A percentile compares a stretch with the other conserved stretches of the same genome.
Evolutionary conservation across 2,888 invertebrate species (phyloP).

Genomic region (Acleris literana): DNA sequence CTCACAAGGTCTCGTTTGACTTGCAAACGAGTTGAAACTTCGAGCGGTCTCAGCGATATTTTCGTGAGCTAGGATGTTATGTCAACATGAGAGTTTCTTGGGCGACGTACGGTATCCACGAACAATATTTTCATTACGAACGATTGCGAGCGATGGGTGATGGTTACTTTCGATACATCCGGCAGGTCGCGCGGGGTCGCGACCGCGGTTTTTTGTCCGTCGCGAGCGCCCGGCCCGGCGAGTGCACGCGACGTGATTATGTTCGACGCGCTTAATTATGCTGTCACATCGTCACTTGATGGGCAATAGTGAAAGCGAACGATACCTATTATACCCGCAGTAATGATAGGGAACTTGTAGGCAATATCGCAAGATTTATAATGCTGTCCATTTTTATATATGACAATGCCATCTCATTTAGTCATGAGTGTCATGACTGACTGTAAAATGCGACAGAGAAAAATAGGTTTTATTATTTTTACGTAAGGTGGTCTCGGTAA

Average conservation of each 20-base stretch:
- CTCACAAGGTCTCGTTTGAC: no score
- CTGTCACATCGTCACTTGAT: conserved; percentile 80
- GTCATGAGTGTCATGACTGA: conserved; percentile 28
- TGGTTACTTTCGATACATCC: conserved; percentile 79
- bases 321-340: conserved; percentile 60
- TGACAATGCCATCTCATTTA: conserved; percentile 31
- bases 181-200: conserved; percentile 75
- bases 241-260: conserved; percentile 74
- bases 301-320: conserved; percentile 78
- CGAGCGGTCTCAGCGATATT: no score
- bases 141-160: conserved; percentile 59
- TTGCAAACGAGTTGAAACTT: no score
- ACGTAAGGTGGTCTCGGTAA: neutral
- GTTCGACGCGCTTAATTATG: conserved; percentile 80
- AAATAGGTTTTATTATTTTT: conserved; percentile 4
- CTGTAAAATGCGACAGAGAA: conserved; percentile 18
- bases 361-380: conserved; percentile 32
- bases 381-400: conserved; percentile 27
- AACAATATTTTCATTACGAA: conserved; percentile 33
- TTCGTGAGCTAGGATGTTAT: no score
- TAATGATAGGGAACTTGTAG: conserved; percentile 58
- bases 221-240: conserved; percentile 48
- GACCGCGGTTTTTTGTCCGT: conserved; percentile 73
- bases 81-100: no score
- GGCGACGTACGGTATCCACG: conserved; percentile 25